Evolutionary conservation across 2,888 invertebrate genomes (phyloP), one percentile per base, ranked within the genome.

Genomic region (Strigamia transsilvanica): DNA sequence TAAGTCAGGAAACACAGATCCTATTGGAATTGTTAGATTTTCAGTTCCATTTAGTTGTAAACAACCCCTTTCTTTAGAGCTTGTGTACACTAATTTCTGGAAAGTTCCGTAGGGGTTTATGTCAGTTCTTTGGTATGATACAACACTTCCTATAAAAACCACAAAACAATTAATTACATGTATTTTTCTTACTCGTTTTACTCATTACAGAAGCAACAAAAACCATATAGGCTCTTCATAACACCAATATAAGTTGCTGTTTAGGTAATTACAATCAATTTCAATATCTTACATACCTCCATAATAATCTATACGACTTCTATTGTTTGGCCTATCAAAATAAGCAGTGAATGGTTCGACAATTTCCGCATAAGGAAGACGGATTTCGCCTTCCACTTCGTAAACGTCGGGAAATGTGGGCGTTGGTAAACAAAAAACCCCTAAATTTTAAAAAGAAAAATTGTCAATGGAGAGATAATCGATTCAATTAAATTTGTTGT

Each of bases 341-440:
- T 94, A 97, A 15, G 94, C 95, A 86, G 92, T 93, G 87, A 98
- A 97, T 0, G 97, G 97, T 88, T 98, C 98, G 32, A 91, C 91
- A 80, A 98, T 92, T 89, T 98, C 98, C 0, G 97, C 97, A 89
- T 97, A 98, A 0, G 98, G 98, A 84, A 98, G 94, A 85, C 91
- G 92, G 34, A 98, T 88, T 4, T 92, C 90, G 4, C 95, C 96
- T 86, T 93, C 93, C 0, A 93, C 93, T 0, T 92, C 92, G 86
- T 95, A 95, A 0, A 91, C n/a, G 15, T 80, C 41, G 12, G 78
- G 79, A 51, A 82, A 81, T 38, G 80, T 77, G 3, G 83, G 73
- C 32, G n/a, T 23, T 23, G 61, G 61, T 12, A 3, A 27, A 27
- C 27, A 27, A 27, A 27, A 27, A 27, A 1, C 3, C 27, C 2